A percentile compares a stretch with the other conserved stretches of the same genome.
These are phyloP conservation scores for Cryptus viduatorius DNA, from an alignment of 2,888 invertebrate species.

Conservation along the genomic window DNA sequence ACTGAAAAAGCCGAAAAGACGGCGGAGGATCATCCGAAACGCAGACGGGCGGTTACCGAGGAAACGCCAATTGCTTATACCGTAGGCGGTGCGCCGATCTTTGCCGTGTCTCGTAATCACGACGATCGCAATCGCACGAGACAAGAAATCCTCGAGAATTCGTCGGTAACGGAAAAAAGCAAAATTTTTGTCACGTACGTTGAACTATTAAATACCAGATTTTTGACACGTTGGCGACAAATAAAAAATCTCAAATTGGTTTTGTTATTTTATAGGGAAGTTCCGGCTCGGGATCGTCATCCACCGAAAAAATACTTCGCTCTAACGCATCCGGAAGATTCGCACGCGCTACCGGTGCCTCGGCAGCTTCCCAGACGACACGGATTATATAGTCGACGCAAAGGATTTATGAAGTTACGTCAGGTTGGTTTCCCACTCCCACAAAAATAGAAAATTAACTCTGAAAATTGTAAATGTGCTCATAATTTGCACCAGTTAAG, in stretches of 20 bases:
- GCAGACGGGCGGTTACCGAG: slow-evolving; percentile 59
- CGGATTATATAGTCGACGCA: slow-evolving; percentile 1
- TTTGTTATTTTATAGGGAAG: slow-evolving; percentile 37
- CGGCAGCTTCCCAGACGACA: slow-evolving; percentile 37
- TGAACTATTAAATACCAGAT: background rate
- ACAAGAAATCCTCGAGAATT: slow-evolving; percentile 6
- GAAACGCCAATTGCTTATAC: slow-evolving; percentile 55
- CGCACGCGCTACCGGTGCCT: slow-evolving; percentile 35
- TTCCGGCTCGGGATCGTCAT: slow-evolving; percentile 64
- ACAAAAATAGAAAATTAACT: background rate
- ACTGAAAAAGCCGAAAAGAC: background rate
- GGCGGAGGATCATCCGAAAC: slow-evolving; percentile 46
- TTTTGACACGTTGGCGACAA: background rate
- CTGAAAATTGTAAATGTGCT: too few species aligned
- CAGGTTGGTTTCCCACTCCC: slow-evolving; percentile 33
- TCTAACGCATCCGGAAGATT: slow-evolving; percentile 47
- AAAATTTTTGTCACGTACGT: slow-evolving; percentile 49
- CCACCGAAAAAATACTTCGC: slow-evolving; percentile 76
- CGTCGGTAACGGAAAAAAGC: slow-evolving; percentile 12
- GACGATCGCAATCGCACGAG: slow-evolving; percentile 57
- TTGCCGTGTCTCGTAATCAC: slow-evolving; percentile 26
- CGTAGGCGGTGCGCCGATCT: slow-evolving; percentile 50
- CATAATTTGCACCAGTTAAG: background rate
- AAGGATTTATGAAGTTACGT: slow-evolving; percentile 3
- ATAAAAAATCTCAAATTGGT: too few species aligned